Conservation (phyloP, 2,113 vertebrate species). For the Hippocampus guttulatus region DNA sequence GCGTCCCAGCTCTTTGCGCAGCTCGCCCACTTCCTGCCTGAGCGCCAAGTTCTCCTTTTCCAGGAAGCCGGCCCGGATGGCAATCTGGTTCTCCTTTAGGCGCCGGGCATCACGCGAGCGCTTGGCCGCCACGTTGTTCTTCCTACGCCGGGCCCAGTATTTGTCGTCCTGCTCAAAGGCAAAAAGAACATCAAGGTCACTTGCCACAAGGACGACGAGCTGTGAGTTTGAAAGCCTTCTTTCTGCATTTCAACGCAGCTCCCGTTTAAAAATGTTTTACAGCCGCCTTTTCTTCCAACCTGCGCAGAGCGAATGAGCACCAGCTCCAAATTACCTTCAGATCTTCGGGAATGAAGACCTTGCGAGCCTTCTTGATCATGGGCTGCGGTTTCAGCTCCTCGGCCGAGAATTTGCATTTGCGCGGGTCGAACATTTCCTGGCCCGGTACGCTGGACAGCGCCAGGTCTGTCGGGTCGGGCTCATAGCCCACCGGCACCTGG, state of each 20-base stretch:
- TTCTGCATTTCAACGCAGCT: too few species aligned
- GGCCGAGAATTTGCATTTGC: slow-evolving; percentile 87
- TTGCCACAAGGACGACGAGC: not conserved
- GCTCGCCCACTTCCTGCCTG: slow-evolving; percentile 84
- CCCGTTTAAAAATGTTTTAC: too few species aligned
- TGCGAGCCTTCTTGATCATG: slow-evolving; percentile 96
- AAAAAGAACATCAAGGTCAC: slow-evolving; percentile 2
- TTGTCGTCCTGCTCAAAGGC: slow-evolving; percentile 83
- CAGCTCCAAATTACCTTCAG: slow-evolving; percentile 81
- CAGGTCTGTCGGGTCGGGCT: slow-evolving; percentile 87
- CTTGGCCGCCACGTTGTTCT: slow-evolving; percentile 96
- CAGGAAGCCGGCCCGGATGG: slow-evolving; percentile 87
- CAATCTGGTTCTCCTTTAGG: slow-evolving; percentile 96
- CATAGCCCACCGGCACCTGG: slow-evolving; percentile 83
- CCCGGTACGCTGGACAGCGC: slow-evolving; percentile 92
- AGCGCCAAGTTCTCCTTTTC: slow-evolving; percentile 92
- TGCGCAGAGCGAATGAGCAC: slow-evolving; percentile 7
- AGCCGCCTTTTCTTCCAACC: too few species aligned
- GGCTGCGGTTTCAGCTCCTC: slow-evolving; percentile 95
- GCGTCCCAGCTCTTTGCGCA: slow-evolving; percentile 86
- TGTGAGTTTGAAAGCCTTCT: too few species aligned
- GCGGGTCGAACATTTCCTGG: slow-evolving; percentile 91
- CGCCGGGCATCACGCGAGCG: slow-evolving; percentile 86
- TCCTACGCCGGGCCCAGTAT: slow-evolving; percentile 92
- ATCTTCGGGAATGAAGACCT: slow-evolving; percentile 90